Evolutionary conservation across 2,888 invertebrate species (phyloP), one percentile per base, ranked within the genome.

Genomic region (Diplolepis rosae): DNA sequence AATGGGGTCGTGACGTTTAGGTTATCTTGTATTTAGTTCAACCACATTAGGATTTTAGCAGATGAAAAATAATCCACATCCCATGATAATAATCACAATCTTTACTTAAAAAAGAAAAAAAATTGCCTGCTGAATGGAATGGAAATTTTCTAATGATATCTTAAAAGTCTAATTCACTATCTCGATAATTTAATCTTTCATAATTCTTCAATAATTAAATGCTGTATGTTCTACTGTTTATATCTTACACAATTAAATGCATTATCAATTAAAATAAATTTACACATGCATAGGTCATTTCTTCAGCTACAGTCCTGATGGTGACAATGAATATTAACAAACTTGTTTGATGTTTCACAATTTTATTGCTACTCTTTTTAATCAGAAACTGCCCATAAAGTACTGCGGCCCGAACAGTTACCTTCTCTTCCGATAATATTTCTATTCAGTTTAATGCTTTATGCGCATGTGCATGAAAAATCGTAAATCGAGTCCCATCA

Each of bases 1-100:
- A 45, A n/a, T 24, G 42, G 70, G 72, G 77, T 77, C 74, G 66
- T 72, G 77, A 72, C 77, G 74, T 72, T n/a, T 67, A 68, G 77
- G 77, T 77, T 77, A 77, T 77, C 77, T 45, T 45, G 39, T 54
- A 45, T 6, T 45, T 3, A 45, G 45, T 45, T 45, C 18, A 45
- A 45, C 18, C 18, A 45, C 18, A 18, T 18, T n/a, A n/a, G 18
- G 45, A 45, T 45, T 45, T 45, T 45, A 18, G 11, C 18, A 45
- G 45, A 45, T 45, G 45, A 11, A 45, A 45, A 45, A 45, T 45
- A 18, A 45, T 18, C 22, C 18, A 45, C 22, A 45, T 45, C 22
- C 11, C 22, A 45, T 18, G 11, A 32, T 32, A 9, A 45, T 18
- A 45, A 2, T 18, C 9, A 9, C 18, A 45, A 52, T 52, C 28